Percentiles rank a stretch among this genome's conserved stretches.
Evolutionary conservation across 2,113 vertebrate genomes (phyloP).

Genomic region (Hippolais icterina): DNA sequence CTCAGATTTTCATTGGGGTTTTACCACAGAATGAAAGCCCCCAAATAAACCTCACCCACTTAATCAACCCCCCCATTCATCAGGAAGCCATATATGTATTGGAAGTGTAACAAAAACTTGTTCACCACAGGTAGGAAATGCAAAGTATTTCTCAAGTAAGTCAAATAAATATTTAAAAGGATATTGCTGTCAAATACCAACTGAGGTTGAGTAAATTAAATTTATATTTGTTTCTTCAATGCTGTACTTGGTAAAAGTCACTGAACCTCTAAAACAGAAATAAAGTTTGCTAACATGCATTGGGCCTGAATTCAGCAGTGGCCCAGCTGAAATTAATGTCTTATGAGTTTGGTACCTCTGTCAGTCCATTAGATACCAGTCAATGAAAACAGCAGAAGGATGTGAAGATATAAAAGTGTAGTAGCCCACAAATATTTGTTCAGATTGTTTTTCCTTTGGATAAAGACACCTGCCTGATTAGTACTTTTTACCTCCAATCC

Average conservation of each 20-base stretch:
- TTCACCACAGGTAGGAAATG: conserved; percentile 33
- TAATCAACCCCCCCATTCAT: conserved; percentile 4
- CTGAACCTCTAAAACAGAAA: conserved; percentile 32
- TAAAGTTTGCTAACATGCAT: neutral
- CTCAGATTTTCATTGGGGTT: neutral
- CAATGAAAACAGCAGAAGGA: conserved; percentile 51
- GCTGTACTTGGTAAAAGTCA: neutral
- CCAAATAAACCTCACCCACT: neutral
- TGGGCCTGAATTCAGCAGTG: conserved; percentile 2
- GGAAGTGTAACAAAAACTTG: conserved; percentile 16
- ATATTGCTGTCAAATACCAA: conserved; percentile 62
- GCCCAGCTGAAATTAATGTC: neutral
- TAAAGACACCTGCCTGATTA: conserved; percentile 77
- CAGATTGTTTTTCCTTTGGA: conserved; percentile 75
- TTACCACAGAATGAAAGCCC: neutral
- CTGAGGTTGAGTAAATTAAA: conserved; percentile 41
- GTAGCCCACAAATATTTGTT: conserved; percentile 66
- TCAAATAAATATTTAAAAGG: conserved; percentile 36
- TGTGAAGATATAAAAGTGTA: conserved; percentile 57
- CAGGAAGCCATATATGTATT: neutral
- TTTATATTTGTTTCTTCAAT: conserved; percentile 48
- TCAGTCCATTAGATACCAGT: conserved; percentile 24
- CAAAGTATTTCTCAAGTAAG: conserved; percentile 29
- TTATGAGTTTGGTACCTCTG: neutral
- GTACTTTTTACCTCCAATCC: conserved; percentile 66